phyloP scores from a whole-genome alignment of 1,140 invertebrate species.

The Chrysopa pallens region DNA sequence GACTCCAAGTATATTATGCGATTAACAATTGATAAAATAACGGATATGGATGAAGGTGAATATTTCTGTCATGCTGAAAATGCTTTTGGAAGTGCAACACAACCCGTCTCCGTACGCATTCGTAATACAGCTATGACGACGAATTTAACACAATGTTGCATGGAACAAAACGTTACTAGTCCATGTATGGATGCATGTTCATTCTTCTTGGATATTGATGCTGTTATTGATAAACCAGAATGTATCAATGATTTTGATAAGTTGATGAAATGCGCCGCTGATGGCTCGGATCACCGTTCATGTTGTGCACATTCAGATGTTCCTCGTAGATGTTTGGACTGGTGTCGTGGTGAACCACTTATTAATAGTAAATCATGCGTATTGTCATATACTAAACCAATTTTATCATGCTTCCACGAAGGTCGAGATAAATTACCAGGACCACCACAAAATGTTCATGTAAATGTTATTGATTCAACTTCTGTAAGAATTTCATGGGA shows the following conservation, averaged over 20 bases:
- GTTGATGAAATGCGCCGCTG: constrained; percentile 66
- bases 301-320: constrained; percentile 61
- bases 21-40: constrained; percentile 48
- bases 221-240: constrained; percentile 54
- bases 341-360: constrained; percentile 47
- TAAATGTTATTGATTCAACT: constrained; percentile 36
- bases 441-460: constrained; percentile 50
- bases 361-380: constrained; percentile 44
- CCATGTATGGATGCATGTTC: constrained; percentile 60
- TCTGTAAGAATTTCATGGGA: constrained; percentile 52
- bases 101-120: constrained; percentile 50
- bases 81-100: constrained; percentile 48
- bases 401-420: constrained; percentile 64
- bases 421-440: constrained; percentile 56
- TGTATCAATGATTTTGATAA: constrained; percentile 70
- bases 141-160: constrained; percentile 58
- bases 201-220: constrained; percentile 63
- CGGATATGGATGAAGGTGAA: constrained; percentile 48
- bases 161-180: constrained; percentile 51
- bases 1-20: constrained; percentile 49
- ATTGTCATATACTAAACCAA: constrained; percentile 49
- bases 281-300: constrained; percentile 57
- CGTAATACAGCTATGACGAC: constrained; percentile 35
- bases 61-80: constrained; percentile 72
- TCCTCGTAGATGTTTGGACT: constrained; percentile 53